Percentiles rank a stretch among this genome's conserved stretches.
Evolutionary conservation across 2,113 vertebrate genomes (phyloP).

Genomic region (Meles meles): DNA sequence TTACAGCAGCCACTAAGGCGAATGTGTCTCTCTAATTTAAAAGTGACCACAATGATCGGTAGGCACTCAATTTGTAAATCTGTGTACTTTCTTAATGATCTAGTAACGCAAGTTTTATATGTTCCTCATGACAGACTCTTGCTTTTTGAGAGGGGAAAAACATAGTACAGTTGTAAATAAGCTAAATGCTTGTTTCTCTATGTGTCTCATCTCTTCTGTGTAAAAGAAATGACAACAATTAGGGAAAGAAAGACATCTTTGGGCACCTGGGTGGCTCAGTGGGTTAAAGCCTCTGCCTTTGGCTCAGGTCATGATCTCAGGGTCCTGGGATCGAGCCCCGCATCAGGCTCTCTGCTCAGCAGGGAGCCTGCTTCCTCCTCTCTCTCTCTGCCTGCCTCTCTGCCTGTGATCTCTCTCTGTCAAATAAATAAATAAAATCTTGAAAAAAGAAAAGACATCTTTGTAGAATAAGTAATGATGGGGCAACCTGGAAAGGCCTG

Average conservation of each 20-base stretch:
- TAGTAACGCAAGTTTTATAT: background rate
- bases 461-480: background rate
- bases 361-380: too few species aligned
- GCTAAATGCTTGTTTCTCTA: background rate
- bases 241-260: background rate
- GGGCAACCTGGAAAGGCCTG: background rate
- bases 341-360: too few species aligned
- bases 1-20: background rate
- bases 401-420: too few species aligned
- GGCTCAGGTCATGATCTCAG: too few species aligned
- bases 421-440: too few species aligned
- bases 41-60: background rate
- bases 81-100: background rate
- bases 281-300: too few species aligned
- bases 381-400: too few species aligned
- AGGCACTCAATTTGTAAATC: background rate
- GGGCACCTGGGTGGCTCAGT: too few species aligned
- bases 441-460: background rate
- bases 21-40: background rate
- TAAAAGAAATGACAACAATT: background rate
- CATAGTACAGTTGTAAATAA: background rate
- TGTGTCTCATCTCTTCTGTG: background rate
- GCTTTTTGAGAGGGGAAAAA: background rate
- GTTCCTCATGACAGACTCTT: background rate
- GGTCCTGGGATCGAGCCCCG: too few species aligned